These are phyloP conservation scores for Gallinago solitaria DNA, from an alignment of 2,797 vertebrate genomes.

Conservation along the genomic window DNA sequence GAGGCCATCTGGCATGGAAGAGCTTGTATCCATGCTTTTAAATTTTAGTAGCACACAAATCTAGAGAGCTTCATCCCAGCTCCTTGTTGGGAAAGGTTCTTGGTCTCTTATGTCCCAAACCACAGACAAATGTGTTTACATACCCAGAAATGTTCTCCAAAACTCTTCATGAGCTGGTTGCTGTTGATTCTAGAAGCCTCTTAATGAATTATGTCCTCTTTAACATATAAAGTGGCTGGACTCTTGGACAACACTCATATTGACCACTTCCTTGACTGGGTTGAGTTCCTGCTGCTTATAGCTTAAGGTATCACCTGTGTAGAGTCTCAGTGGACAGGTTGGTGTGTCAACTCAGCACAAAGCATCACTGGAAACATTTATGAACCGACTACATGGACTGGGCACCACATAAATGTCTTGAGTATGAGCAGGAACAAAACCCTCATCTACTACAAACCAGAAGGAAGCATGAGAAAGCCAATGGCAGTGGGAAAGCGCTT, in stretches of 20 bases:
- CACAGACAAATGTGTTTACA: background rate
- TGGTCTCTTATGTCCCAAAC: background rate
- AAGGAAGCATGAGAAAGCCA: background rate
- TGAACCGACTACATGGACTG: background rate
- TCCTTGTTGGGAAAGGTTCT: background rate
- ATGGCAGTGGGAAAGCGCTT: background rate
- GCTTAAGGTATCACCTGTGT: background rate
- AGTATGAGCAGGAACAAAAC: background rate
- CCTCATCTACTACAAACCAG: background rate
- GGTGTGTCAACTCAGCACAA: background rate
- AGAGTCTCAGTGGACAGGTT: background rate
- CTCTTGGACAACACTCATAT: background rate
- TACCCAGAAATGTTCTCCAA: background rate
- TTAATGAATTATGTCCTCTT: background rate
- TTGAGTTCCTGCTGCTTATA: background rate
- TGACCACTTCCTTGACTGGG: background rate
- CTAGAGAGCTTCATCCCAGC: background rate
- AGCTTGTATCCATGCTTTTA: background rate
- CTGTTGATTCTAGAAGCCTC: background rate
- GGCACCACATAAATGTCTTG: background rate
- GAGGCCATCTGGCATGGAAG: background rate
- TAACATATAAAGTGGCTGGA: background rate
- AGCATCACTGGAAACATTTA: background rate
- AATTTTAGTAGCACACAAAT: background rate
- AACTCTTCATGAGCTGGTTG: background rate